Evolutionary conservation across 2,113 vertebrate genomes (phyloP).

Genomic region (Pantherophis guttatus): DNA sequence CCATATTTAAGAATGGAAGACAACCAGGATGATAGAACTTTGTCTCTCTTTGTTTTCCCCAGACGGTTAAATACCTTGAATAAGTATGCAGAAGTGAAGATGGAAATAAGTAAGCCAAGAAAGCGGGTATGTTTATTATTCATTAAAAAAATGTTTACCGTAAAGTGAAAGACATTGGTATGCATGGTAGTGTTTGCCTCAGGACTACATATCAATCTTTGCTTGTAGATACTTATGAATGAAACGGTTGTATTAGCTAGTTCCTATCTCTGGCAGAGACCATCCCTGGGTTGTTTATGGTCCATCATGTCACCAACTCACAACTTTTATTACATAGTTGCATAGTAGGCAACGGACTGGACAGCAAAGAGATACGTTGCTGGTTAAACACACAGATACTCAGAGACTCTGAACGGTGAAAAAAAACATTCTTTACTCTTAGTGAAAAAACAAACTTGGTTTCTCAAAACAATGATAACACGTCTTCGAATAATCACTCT

Average conservation of each 20-base stretch:
- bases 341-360: too few relatives aligned
- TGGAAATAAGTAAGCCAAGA: conserved; percentile 75
- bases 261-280: not conserved
- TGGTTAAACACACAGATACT: too few relatives aligned
- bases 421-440: too few relatives aligned
- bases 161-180: not conserved
- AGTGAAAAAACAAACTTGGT: too few relatives aligned
- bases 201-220: not conserved
- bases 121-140: conserved; percentile 69
- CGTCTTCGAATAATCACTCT: too few relatives aligned
- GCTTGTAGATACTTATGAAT: not conserved
- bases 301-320: not conserved
- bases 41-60: conserved; percentile 6
- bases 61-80: conserved; percentile 85
- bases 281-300: not conserved
- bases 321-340: not conserved
- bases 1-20: not conserved
- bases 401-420: too few relatives aligned
- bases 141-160: not conserved
- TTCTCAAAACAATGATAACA: too few relatives aligned
- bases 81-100: conserved; percentile 80
- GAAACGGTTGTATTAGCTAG: not conserved
- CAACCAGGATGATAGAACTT: not conserved
- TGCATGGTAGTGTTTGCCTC: not conserved
- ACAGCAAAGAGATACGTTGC: too few relatives aligned